Conservation (phyloP, 2,797 vertebrate genomes). For the Pelochelys cantorii region DNA sequence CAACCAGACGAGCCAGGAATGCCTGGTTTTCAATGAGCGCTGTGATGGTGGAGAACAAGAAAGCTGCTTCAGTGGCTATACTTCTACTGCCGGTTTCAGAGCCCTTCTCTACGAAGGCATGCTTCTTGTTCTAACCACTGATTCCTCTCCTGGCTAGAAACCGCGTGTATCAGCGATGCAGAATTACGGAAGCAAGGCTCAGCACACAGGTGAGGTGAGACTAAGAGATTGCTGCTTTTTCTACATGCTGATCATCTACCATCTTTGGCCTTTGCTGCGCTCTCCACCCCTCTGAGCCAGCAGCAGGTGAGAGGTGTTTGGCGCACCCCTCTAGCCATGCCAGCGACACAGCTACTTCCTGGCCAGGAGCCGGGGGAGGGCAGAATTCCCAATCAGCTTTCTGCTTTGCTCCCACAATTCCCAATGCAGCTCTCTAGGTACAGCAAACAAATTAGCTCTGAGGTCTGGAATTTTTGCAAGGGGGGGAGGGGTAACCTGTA, state of each 20-base stretch:
- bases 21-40: not conserved
- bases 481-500: not conserved
- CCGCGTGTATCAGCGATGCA: not conserved
- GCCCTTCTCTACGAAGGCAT: not conserved
- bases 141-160: not conserved
- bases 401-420: conserved; percentile 26
- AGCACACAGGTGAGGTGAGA: not conserved
- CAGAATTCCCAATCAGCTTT: conserved; percentile 64
- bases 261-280: not conserved
- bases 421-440: not conserved
- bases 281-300: not conserved
- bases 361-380: conserved; percentile 30
- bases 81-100: not conserved
- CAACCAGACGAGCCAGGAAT: not conserved
- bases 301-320: not conserved
- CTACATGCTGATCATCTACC: not conserved
- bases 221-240: not conserved
- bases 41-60: not conserved
- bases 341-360: conserved; percentile 59
- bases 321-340: conserved; percentile 34
- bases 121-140: not conserved
- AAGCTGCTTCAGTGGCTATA: not conserved
- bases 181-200: not conserved
- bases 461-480: conserved; percentile 7
- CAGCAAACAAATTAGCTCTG: not conserved